Evolutionary conservation across 2,797 vertebrate species (phyloP), one percentile per base, ranked within the genome.

Genomic region (Tadarida brasiliensis): DNA sequence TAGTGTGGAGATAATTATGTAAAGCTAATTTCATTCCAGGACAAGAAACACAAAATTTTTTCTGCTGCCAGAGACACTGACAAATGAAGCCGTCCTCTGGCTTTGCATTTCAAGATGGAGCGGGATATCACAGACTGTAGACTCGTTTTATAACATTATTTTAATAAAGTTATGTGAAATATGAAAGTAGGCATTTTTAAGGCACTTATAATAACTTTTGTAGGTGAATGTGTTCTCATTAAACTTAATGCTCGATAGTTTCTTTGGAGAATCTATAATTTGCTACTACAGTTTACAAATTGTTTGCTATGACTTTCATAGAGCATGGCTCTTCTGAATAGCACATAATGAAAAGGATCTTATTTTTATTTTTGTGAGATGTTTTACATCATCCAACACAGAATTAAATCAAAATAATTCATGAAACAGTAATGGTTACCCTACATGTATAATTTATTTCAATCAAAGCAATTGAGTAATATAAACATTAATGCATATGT

Each of bases 11-110:
- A 71, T 80, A 76, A 91, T 87, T 84, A 93, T 54, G 17, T 30
- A 85, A 96, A 83, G 3, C 0, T 93, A 74, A 92, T 87, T 91
- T 87, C 47, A 91, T 76, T 78, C 39, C 35, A 61, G 39, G 28
- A 65, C 1, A 49, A 82, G 4, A 77, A 74, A 85, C 12, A 44
- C 3, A 88, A 35, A 33, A 74, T 30, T 78, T 33, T 65, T 87
- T 67, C 49, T 26, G 67, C 15, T 17, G 12, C 15, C 76, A n/a
- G 5, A 78, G 35, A 22, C 9, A 51, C 76, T 91, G 83, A 57
- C 8, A 87, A n/a, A 77, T 54, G 24, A 92, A 92, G 19, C 12
- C 10, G 19, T 80, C 12, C 8, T 85, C 15, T 65, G 11, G 19
- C 3, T 76, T 15, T 35, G 33, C 51, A 87, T 59, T 44, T 1